Evolutionary conservation across 2,113 vertebrate genomes (phyloP).

Genomic region (Procapra przewalskii): DNA sequence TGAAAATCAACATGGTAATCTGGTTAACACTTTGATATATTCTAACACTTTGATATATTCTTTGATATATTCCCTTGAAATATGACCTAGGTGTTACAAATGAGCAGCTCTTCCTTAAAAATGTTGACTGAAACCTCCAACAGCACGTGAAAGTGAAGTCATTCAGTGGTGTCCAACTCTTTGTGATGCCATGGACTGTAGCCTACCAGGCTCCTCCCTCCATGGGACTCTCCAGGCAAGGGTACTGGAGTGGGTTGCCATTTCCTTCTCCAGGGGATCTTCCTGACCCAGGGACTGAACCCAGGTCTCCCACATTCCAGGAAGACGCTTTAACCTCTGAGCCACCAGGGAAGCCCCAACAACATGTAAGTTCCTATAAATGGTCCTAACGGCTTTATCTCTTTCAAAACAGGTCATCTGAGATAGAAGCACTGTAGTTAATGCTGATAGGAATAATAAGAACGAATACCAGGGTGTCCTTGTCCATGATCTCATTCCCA

Average conservation of each 20-base stretch:
- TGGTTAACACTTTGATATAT: neutral
- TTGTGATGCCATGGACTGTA: too few relatives aligned
- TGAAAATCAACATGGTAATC: neutral
- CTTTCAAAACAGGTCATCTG: neutral
- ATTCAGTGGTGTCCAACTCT: too few relatives aligned
- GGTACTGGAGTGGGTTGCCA: too few relatives aligned
- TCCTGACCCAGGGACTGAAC: too few relatives aligned
- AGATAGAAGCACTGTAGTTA: neutral
- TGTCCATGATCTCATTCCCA: neutral
- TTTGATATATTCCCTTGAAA: neutral
- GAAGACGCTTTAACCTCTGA: too few relatives aligned
- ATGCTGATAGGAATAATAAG: neutral
- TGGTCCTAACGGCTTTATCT: neutral
- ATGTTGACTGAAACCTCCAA: neutral
- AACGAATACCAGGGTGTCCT: neutral
- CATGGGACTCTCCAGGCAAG: too few relatives aligned
- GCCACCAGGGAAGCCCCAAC: too few relatives aligned
- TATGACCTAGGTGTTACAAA: neutral
- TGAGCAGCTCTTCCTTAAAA: neutral
- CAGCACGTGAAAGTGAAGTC: too few relatives aligned
- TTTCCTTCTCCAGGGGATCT: too few relatives aligned
- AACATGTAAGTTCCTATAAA: neutral
- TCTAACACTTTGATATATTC: neutral
- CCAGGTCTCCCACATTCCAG: too few relatives aligned
- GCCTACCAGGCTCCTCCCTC: too few relatives aligned